Base-by-base conservation (phyloP, 2,113 vertebrate genomes). In the Poicephalus meyeri region DNA sequence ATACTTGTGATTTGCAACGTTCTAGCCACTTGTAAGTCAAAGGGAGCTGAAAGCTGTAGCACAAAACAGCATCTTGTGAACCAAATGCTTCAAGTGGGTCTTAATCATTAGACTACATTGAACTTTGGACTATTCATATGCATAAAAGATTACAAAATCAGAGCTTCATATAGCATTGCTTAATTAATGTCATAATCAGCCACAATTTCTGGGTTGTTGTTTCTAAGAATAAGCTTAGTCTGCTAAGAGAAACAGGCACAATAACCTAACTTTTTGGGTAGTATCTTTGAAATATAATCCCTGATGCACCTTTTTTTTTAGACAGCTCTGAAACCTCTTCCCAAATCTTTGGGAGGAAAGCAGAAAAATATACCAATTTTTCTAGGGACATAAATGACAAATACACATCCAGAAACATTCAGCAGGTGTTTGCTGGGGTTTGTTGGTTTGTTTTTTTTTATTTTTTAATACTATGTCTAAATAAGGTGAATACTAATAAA, bases 101-200 rank as follows among this genome's bases (percentile, higher is more conserved):
- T 66, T 64, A 23, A 84, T 95, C 93, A 95, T 95, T 71, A 93
- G 72, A 63, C 35, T 16, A 19, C 77, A 95, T 95, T 96, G 93
- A 95, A 79, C 83, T 74, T 47, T 8, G 10, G 76, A 15, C 82
- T 78, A 90, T 95, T 97, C 87, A 91, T 80, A 80, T 86, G 88
- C 79, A 95, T 49, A 91, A 92, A 93, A 91, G 80, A 95, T 80
- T 77, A 26, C 79, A 55, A 73, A 95, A 73, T 33, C 80, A 71
- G 56, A 89, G 91, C 88, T 53, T 95, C 80, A 83, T 52, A 71
- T 33, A 85, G 70, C 21, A 68, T 85, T 37, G 90, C 88, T 95
- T 63, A 77, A 70, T 93, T 89, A 96, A 91, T 95, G 79, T 35
- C 84, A 53, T n/a, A 68, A 93, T 42, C 53, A 96, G 81, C 39